phyloP scores from a whole-genome alignment of 2,113 vertebrate genomes.

The Pomatorhinus ruficollis region DNA sequence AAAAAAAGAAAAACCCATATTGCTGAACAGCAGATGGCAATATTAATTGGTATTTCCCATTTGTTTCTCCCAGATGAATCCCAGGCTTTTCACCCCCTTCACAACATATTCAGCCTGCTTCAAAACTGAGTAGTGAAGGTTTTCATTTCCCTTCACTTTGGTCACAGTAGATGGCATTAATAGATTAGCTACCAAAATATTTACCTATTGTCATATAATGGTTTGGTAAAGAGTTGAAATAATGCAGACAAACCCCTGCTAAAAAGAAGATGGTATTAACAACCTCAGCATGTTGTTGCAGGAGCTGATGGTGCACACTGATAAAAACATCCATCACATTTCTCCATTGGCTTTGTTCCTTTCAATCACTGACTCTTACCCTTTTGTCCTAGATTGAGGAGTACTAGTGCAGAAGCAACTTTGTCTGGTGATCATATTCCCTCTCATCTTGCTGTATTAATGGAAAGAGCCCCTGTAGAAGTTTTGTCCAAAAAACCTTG shows the following conservation, averaged over 20 bases:
- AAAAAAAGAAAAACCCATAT: not conserved
- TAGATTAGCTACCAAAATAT: not conserved
- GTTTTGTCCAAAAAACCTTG: not conserved
- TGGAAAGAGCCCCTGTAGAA: not conserved
- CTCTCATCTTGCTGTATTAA: not conserved
- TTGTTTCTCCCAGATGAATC: not conserved
- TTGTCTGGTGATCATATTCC: not conserved
- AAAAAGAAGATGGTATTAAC: not conserved
- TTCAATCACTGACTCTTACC: not conserved
- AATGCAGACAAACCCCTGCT: not conserved
- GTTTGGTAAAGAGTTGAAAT: not conserved
- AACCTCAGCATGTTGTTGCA: not conserved
- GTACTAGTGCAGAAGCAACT: not conserved
- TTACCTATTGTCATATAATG: not conserved
- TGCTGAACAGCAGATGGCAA: not conserved
- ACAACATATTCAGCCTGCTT: not conserved
- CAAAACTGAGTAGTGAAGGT: not conserved
- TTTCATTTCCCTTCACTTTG: not conserved
- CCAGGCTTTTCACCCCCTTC: not conserved
- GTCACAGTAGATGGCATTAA: not conserved
- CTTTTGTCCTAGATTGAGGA: not conserved
- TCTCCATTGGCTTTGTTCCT: not conserved
- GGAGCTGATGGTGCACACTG: not conserved
- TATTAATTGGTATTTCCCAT: not conserved
- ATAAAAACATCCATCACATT: not conserved